Evolutionary conservation across 2,113 vertebrate genomes (phyloP), one percentile per base, ranked within the genome.

Genomic region (Equus przewalskii): DNA sequence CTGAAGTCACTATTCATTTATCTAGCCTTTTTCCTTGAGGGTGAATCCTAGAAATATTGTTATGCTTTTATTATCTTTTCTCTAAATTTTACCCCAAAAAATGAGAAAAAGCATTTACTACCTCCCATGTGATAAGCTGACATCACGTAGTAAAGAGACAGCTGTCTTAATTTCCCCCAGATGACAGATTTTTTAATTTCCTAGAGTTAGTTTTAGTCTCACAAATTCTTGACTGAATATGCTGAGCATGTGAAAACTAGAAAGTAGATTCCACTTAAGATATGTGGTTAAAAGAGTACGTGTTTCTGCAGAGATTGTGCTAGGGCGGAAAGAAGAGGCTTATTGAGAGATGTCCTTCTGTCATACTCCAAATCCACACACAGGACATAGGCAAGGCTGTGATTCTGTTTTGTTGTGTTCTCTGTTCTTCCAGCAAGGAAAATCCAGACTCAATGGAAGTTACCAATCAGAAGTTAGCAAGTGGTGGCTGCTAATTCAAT

Each of bases 171-270:
- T n/a, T 91, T 96, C 70, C 22, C 75, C 41, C 75, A 46, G 54
- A 33, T 94, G 19, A 85, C 46, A 96, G 9, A 87, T 91, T 84
- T 94, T 49, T 70, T 93, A 49, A 73, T 80, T 89, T 91, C 65
- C 72, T 72, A 80, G 72, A 69, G 28, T 93, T 58, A 76, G 18
- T n/a, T 80, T 91, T 58, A 54, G 54, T 85, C 22, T 88, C 82
- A 41, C 19, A 89, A 94, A 96, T n/a, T 91, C 51, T 89, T 72
- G 51, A 87, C n/a, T 30, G n/a, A 91, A 41, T 67, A 65, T 58
- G 49, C 30, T 16, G 73, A 72, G 72, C 95, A 69, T 13, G 4
- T 62, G 26, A 72, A 79, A 83, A 62, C 58, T 76, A 88, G 67
- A 86, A 87, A 85, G 78, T 2, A 72, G 56, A 76, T 30, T 64